These are phyloP conservation scores for Phalacrocorax carbo DNA, from an alignment of 2,113 vertebrate genomes.

Conservation along the genomic window DNA sequence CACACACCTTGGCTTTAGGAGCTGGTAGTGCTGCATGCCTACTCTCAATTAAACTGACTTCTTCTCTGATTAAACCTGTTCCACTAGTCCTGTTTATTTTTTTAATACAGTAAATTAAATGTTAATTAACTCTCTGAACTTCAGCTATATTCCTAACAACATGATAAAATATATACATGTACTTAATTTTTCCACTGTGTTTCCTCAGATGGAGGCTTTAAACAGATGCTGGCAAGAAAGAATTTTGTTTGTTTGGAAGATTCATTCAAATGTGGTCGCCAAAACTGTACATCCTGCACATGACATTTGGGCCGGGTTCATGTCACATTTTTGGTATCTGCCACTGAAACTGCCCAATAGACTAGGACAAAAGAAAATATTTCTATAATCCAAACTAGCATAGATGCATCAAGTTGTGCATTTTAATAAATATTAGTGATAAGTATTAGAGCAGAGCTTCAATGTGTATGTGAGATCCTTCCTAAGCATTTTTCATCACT, in stretches of 20 bases:
- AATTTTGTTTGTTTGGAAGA: background rate
- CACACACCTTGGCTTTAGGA: background rate
- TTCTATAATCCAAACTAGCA: background rate
- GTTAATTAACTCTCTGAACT: constrained; percentile 17
- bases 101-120: background rate
- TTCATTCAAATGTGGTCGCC: background rate
- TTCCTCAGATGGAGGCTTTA: background rate
- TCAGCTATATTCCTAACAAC: background rate
- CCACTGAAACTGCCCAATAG: background rate
- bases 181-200: background rate
- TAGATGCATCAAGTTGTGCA: background rate
- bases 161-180: background rate
- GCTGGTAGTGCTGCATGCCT: background rate
- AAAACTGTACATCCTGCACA: background rate
- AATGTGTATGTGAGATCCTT: background rate
- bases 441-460: background rate
- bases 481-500: background rate
- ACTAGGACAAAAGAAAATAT: background rate
- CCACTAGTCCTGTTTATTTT: background rate
- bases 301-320: background rate
- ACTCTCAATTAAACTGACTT: background rate
- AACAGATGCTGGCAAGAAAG: background rate
- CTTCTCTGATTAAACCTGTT: constrained; percentile 26
- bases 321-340: background rate
- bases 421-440: background rate